A percentile compares a stretch with the other conserved stretches of the same genome.
phyloP scores from a whole-genome alignment of 1,140 invertebrate genomes.

The Drosophila nannoptera region DNA sequence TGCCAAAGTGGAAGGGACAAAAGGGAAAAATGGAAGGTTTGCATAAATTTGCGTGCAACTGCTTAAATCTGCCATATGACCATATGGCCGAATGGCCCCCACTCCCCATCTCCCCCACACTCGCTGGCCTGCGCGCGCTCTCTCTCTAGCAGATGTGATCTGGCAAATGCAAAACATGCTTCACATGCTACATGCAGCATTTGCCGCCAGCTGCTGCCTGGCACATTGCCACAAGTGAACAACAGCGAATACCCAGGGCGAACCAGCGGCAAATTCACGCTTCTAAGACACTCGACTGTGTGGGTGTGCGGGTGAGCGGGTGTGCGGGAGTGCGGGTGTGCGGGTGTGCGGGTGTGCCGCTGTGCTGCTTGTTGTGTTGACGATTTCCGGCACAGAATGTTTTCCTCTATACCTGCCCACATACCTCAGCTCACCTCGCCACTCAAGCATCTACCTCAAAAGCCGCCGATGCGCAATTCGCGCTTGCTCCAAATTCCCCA shows the following conservation, averaged over 20 bases:
- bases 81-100: constrained; percentile 17
- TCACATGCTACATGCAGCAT: constrained; percentile 33
- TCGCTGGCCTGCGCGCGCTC: not conserved
- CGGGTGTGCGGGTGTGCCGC: not conserved
- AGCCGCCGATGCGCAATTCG: constrained; percentile 44
- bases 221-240: constrained; percentile 28
- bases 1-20: constrained; percentile 21
- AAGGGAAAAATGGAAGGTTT: constrained; percentile 28
- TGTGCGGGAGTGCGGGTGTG: not conserved
- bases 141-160: not conserved
- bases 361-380: constrained; percentile 14
- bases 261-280: constrained; percentile 64
- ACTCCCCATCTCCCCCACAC: not conserved
- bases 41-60: constrained; percentile 63
- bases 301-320: constrained; percentile 6
- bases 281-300: constrained; percentile 61
- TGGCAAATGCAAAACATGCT: constrained; percentile 62
- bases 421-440: constrained; percentile 5
- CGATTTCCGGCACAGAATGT: constrained; percentile 37
- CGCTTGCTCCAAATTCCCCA: constrained; percentile 13
- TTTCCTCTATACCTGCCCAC: constrained; percentile 13
- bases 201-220: constrained; percentile 50
- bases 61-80: constrained; percentile 57
- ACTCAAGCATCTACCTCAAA: constrained; percentile 32
- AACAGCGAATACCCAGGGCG: constrained; percentile 18